Evolutionary conservation across 2,888 invertebrate genomes (phyloP).

Genomic region (Caprella mutica): DNA sequence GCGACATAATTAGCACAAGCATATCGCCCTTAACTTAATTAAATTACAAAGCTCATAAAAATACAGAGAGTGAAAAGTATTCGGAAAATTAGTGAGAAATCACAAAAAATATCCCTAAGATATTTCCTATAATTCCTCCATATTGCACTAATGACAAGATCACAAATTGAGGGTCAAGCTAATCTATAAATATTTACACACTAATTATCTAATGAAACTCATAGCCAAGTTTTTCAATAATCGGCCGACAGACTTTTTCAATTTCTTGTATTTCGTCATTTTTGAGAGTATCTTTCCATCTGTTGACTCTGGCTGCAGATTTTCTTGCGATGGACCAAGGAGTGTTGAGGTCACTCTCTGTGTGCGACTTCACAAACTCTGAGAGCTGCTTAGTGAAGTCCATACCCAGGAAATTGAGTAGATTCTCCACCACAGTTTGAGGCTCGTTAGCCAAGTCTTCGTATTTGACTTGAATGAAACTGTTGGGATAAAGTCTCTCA

Average conservation of each 20-base stretch:
- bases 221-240: constrained; percentile 5
- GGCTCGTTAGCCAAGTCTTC: constrained; percentile 13
- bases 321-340: constrained; percentile 12
- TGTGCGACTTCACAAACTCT: not conserved
- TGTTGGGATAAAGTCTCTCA: constrained; percentile 6
- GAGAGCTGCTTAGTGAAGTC: not conserved
- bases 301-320: constrained; percentile 14
- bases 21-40: no score
- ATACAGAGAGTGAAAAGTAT: no score
- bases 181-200: no score
- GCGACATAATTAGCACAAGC: no score
- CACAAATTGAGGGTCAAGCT: no score
- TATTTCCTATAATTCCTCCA: no score
- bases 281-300: constrained; percentile 10
- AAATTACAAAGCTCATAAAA: no score
- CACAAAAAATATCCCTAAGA: no score
- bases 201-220: no score
- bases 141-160: no score
- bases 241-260: constrained; percentile 1
- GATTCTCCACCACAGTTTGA: not conserved
- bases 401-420: constrained; percentile 9
- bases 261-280: constrained; percentile 6
- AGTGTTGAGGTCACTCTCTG: not conserved
- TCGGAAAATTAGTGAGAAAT: no score
- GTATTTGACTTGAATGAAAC: constrained; percentile 7